Percentiles rank a stretch among this genome's conserved stretches.
Evolutionary conservation across 2,888 invertebrate species (phyloP).

Genomic region (Dicranocentrus wangi): DNA sequence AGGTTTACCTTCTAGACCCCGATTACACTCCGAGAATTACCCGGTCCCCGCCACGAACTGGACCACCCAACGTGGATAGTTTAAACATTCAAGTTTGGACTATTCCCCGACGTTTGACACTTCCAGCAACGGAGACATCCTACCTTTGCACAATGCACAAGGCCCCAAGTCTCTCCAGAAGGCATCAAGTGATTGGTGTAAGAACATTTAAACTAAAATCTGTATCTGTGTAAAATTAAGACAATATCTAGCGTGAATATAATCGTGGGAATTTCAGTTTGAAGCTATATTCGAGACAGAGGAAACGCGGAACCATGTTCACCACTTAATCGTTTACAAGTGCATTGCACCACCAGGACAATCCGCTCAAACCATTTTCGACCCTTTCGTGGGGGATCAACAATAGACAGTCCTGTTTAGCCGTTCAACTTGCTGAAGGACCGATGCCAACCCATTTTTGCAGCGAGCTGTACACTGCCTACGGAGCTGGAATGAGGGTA

Average conservation of each 20-base stretch:
- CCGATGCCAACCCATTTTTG: slow-evolving; percentile 36
- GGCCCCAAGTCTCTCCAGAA: not conserved
- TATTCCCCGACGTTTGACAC: not conserved
- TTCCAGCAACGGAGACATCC: slow-evolving; percentile 7
- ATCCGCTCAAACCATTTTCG: not conserved
- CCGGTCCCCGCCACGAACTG: not conserved
- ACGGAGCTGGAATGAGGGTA: slow-evolving; percentile 5
- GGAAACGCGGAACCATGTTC: not conserved
- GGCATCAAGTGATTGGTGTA: slow-evolving; percentile 29
- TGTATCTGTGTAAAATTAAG: not conserved
- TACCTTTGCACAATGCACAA: slow-evolving; percentile 46
- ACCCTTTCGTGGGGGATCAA: not conserved
- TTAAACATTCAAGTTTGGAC: slow-evolving; percentile 20
- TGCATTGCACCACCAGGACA: slow-evolving; percentile 21
- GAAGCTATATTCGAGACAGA: not conserved
- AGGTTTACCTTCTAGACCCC: slow-evolving; percentile 34
- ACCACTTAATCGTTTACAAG: slow-evolving; percentile 1
- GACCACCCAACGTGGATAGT: too few species aligned
- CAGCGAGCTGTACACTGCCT: slow-evolving; percentile 11
- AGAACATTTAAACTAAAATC: not conserved
- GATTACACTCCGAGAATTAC: not conserved
- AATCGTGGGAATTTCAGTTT: slow-evolving; percentile 8
- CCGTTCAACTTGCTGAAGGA: not conserved
- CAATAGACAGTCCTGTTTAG: slow-evolving; percentile 37
- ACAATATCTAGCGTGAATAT: not conserved